phyloP scores from a whole-genome alignment of 2,113 vertebrate genomes.

The Desmodus rotundus region DNA sequence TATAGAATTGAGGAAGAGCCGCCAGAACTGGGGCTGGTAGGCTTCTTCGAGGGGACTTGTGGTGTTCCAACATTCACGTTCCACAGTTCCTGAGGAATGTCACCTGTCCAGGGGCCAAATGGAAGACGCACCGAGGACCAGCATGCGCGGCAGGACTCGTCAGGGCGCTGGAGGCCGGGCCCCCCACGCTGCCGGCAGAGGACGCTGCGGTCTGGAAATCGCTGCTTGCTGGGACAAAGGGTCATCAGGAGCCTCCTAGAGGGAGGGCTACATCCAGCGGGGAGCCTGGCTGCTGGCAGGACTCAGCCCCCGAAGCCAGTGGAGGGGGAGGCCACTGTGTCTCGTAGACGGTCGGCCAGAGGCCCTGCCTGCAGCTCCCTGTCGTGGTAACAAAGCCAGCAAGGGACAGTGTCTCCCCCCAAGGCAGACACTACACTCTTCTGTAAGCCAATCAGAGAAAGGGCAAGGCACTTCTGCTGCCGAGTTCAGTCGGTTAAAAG shows the following conservation, averaged over 20 bases:
- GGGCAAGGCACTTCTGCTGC: not conserved
- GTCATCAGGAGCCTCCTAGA: not conserved
- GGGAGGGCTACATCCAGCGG: fast-evolving
- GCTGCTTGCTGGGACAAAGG: not conserved
- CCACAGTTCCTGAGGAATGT: not conserved
- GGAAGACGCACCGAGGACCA: not conserved
- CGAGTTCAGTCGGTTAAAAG: fast-evolving
- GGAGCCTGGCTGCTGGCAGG: not conserved
- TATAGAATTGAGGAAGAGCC: not conserved
- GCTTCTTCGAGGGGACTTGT: not conserved
- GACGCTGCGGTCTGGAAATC: not conserved
- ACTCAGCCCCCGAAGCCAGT: fast-evolving
- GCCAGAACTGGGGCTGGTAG: too few relatives aligned
- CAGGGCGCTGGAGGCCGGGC: fast-evolving
- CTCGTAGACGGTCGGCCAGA: too few relatives aligned
- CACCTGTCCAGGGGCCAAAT: fast-evolving
- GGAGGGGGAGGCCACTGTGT: not conserved
- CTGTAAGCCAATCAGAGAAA: fast-evolving
- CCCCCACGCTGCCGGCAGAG: fast-evolving
- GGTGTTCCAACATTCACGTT: not conserved
- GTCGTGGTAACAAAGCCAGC: not conserved
- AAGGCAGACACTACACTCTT: fast-evolving
- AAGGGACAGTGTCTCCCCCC: not conserved
- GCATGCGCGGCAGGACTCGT: fast-evolving
- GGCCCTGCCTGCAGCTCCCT: not conserved